Evolutionary conservation across 2,888 invertebrate genomes (phyloP).

Genomic region (Creontiades dilutus): DNA sequence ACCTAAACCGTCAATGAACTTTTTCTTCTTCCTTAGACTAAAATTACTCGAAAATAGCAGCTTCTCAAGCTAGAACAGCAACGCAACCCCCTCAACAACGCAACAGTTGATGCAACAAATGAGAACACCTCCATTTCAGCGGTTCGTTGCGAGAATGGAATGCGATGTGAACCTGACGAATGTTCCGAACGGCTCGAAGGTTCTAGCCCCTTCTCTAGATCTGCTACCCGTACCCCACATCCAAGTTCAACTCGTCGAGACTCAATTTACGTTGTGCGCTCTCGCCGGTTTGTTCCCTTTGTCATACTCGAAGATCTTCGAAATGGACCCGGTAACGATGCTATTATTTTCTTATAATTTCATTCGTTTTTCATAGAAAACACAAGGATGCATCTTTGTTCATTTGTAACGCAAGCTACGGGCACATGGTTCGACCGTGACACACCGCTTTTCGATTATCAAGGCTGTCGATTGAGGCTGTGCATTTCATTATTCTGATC

Average conservation of each 20-base stretch:
- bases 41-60: too few relatives aligned
- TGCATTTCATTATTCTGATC: not conserved
- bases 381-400: not conserved
- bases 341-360: not conserved
- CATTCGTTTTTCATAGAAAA: not conserved
- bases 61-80: too few relatives aligned
- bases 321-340: not conserved
- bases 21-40: too few relatives aligned
- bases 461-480: not conserved
- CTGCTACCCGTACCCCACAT: not conserved
- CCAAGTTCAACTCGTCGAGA: not conserved
- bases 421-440: constrained; percentile 21
- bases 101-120: too few relatives aligned
- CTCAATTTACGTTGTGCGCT: not conserved
- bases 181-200: not conserved
- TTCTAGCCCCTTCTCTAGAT: constrained; percentile 18
- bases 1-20: too few relatives aligned
- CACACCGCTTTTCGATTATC: constrained; percentile 18
- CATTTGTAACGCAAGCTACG: too few relatives aligned
- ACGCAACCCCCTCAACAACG: too few relatives aligned
- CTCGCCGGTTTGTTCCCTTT: not conserved
- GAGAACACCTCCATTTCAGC: too few relatives aligned
- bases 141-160: not conserved
- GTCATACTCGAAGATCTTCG: not conserved
- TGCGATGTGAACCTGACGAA: too few relatives aligned